Evolutionary conservation across 2,797 vertebrate genomes (phyloP).

Genomic region (Scolopax bukidnonensis): DNA sequence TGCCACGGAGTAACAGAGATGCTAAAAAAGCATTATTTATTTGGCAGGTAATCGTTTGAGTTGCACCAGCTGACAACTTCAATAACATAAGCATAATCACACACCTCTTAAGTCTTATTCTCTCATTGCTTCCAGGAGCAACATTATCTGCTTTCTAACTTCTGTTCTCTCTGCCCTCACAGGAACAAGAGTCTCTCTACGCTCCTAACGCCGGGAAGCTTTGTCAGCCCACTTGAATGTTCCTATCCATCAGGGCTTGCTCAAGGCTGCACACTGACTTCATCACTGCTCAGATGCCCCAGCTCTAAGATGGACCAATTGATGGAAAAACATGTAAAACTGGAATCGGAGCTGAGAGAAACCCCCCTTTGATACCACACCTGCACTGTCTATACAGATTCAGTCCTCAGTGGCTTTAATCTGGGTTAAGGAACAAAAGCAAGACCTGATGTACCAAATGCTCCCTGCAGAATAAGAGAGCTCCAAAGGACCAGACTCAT

Average conservation of each 20-base stretch:
- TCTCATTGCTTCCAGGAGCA: background rate
- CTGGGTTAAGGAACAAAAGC: background rate
- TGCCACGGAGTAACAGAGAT: fast-evolving
- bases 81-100: background rate
- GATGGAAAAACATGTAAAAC: background rate
- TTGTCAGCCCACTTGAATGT: background rate
- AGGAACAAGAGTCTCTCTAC: background rate
- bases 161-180: background rate
- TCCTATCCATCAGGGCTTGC: background rate
- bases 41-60: background rate
- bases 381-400: background rate
- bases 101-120: background rate
- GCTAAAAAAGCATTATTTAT: background rate
- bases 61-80: background rate
- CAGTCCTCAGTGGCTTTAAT: background rate
- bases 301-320: background rate
- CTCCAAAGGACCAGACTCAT: background rate
- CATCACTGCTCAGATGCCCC: background rate
- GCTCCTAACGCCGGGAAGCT: background rate
- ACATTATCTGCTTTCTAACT: background rate
- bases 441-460: background rate
- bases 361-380: background rate
- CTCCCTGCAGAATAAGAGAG: background rate
- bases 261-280: background rate
- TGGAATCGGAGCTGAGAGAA: background rate